Conservation (phyloP, 2,113 vertebrate genomes). For the Thunnus thynnus region DNA sequence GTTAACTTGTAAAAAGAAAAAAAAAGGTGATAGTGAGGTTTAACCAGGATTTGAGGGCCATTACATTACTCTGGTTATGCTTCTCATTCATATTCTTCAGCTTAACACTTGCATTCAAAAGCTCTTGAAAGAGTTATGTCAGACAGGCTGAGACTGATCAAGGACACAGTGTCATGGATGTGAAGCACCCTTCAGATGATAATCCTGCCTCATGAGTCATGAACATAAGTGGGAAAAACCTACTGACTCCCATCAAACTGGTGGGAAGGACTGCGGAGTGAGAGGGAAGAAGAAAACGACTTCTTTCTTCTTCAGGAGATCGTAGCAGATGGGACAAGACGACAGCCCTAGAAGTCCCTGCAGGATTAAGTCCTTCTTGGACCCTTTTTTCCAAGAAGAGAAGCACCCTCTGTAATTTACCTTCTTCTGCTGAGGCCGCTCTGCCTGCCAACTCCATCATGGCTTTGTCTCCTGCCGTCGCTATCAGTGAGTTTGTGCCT, state of each 20-base stretch:
- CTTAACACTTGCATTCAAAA: slow-evolving; percentile 17
- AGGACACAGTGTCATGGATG: slow-evolving; percentile 32
- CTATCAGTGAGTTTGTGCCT: slow-evolving; percentile 45
- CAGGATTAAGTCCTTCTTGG: slow-evolving; percentile 29
- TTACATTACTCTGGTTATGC: slow-evolving; percentile 10
- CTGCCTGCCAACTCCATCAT: slow-evolving; percentile 19
- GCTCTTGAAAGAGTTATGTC: slow-evolving; percentile 15
- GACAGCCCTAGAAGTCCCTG: slow-evolving; percentile 11
- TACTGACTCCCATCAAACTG: slow-evolving; percentile 1
- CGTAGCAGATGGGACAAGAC: background rate
- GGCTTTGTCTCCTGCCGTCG: slow-evolving; percentile 41
- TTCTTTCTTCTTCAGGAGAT: slow-evolving; percentile 11
- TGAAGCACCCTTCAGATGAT: slow-evolving; percentile 35
- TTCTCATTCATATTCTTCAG: slow-evolving; percentile 7
- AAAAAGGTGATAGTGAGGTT: no score
- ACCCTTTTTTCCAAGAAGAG: background rate
- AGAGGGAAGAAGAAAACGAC: slow-evolving; percentile 3
- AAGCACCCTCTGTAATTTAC: slow-evolving; percentile 50
- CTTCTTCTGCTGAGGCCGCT: slow-evolving; percentile 39
- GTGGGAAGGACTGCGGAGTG: background rate
- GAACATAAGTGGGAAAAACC: background rate
- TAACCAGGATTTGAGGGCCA: background rate
- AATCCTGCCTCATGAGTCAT: slow-evolving; percentile 28
- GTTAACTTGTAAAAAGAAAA: no score
- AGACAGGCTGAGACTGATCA: slow-evolving; percentile 25